Evolutionary conservation across 2,888 invertebrate genomes (phyloP).

Genomic region (Colostygia pectinataria): DNA sequence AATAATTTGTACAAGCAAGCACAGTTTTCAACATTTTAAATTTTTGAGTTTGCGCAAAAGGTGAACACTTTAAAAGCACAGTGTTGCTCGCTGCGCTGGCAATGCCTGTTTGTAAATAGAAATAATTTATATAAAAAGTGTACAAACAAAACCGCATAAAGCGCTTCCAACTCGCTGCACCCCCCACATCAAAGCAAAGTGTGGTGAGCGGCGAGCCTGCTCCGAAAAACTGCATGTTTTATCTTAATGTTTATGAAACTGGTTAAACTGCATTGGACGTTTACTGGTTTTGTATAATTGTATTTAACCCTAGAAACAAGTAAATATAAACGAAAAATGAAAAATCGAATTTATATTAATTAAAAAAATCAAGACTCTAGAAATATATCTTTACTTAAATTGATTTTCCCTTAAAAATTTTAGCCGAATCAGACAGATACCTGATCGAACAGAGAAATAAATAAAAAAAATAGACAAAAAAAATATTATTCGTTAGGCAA

Average conservation of each 20-base stretch:
- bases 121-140: constrained; percentile 14
- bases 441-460: no score
- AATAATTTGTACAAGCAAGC: neutral
- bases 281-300: no score
- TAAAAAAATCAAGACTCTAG: no score
- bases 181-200: constrained; percentile 22
- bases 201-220: constrained; percentile 4
- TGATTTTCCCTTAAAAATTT: no score
- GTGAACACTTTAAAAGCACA: constrained; percentile 3
- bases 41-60: neutral
- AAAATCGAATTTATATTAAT: no score
- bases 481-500: no score
- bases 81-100: neutral
- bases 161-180: constrained; percentile 11
- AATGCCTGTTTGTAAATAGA: constrained; percentile 6
- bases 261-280: neutral
- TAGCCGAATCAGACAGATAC: no score
- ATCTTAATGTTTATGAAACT: neutral
- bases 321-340: no score
- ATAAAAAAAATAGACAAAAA: no score
- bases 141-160: constrained; percentile 11
- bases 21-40: neutral
- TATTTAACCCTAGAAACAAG: no score
- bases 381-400: no score
- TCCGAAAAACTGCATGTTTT: constrained; percentile 7